phyloP scores from a whole-genome alignment of 2,113 vertebrate species.

The Pangasianodon hypophthalmus region DNA sequence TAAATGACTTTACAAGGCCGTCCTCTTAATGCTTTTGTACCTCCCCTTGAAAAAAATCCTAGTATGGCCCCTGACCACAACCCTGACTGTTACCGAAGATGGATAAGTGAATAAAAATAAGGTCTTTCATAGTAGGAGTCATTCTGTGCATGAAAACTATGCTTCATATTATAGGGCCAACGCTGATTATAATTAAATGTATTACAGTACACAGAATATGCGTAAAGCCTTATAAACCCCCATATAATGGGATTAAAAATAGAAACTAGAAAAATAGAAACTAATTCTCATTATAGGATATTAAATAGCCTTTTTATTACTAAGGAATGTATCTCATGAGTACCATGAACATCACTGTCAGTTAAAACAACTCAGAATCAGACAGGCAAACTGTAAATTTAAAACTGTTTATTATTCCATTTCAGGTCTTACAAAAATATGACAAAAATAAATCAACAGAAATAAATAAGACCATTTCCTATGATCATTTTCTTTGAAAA shows the following conservation, averaged over 20 bases:
- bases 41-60: neutral
- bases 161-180: neutral
- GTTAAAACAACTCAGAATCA: constrained; percentile 33
- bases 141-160: neutral
- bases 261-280: neutral
- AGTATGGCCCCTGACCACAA: neutral
- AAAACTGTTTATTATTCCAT: constrained; percentile 91
- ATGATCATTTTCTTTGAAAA: constrained; percentile 63
- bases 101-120: neutral
- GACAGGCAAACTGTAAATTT: constrained; percentile 62
- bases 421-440: constrained; percentile 99
- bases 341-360: neutral
- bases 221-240: neutral
- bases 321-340: neutral
- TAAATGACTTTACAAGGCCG: neutral
- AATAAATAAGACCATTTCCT: constrained; percentile 86
- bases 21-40: neutral
- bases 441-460: constrained; percentile 99
- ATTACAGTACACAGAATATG: neutral
- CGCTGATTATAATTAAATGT: neutral
- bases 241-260: neutral
- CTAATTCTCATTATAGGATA: neutral
- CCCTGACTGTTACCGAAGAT: neutral
- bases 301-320: neutral
- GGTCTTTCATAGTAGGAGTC: neutral